Percentiles rank a stretch among this genome's conserved stretches.
Evolutionary conservation across 1,140 invertebrate genomes (phyloP).

Genomic region (Globodera rostochiensis): DNA sequence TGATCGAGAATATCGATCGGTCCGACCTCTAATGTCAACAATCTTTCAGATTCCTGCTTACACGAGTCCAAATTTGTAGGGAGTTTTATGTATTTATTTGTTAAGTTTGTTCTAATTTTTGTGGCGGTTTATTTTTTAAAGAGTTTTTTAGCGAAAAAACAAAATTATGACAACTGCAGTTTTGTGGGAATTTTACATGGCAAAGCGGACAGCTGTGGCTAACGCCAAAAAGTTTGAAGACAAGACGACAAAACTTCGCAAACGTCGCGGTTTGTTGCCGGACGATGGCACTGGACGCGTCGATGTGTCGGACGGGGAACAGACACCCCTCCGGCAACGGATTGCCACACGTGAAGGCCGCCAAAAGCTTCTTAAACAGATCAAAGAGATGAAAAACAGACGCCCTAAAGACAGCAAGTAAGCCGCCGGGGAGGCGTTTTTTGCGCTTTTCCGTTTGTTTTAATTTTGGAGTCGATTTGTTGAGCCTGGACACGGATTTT

Average conservation of each 20-base stretch:
- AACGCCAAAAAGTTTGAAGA: neutral
- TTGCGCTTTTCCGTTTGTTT: too few species aligned
- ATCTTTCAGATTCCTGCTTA: too few species aligned
- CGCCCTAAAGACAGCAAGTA: neutral
- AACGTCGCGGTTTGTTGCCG: neutral
- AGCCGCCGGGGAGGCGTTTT: too few species aligned
- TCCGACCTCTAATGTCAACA: too few species aligned
- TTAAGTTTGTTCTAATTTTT: too few species aligned
- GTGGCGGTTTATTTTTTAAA: too few species aligned
- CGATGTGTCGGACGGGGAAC: neutral
- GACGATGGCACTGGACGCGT: neutral
- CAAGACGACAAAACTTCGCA: neutral
- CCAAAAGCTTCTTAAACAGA: neutral
- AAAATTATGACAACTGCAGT: neutral
- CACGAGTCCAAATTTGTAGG: too few species aligned
- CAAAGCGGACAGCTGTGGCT: neutral
- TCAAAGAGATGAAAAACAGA: neutral
- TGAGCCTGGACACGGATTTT: too few species aligned
- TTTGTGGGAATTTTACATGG: neutral
- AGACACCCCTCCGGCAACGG: neutral
- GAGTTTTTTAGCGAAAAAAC: neutral
- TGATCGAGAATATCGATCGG: too few species aligned
- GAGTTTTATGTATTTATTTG: too few species aligned
- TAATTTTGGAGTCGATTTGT: too few species aligned
- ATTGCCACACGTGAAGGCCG: neutral